phyloP scores from a whole-genome alignment of 2,888 invertebrate species.

The Noctua comes region DNA sequence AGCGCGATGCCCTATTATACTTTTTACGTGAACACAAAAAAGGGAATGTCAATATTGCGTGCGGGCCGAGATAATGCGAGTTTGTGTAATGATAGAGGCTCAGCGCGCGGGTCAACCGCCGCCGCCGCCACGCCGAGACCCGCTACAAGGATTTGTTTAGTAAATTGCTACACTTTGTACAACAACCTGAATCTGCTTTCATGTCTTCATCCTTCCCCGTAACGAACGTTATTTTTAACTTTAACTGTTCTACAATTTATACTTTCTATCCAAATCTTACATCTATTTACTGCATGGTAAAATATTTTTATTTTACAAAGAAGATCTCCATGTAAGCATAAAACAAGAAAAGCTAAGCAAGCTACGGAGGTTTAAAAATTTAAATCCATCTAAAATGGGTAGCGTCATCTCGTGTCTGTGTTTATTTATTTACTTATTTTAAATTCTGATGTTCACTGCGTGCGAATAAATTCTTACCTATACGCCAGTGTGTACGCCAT shows the following conservation, averaged over 20 bases:
- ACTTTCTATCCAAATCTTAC: not conserved
- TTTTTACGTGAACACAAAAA: conserved; percentile 73
- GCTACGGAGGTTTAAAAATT: conserved; percentile 50
- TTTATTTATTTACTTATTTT: conserved; percentile 62
- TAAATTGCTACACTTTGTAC: conserved; percentile 67
- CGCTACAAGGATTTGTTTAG: conserved; percentile 68
- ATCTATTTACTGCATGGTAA: not conserved
- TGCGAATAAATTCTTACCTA: conserved; percentile 48
- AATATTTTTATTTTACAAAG: conserved; percentile 7
- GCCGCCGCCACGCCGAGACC: conserved; percentile 46
- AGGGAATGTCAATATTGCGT: conserved; percentile 80
- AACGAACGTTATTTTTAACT: conserved; percentile 26
- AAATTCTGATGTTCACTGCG: conserved; percentile 47
- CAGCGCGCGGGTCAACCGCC: conserved; percentile 44
- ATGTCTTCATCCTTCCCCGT: conserved; percentile 59
- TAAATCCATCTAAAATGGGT: conserved; percentile 56
- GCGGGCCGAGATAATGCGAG: conserved; percentile 72
- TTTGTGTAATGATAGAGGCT: conserved; percentile 71
- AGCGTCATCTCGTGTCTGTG: conserved; percentile 48
- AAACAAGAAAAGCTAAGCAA: conserved; percentile 41
- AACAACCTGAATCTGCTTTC: conserved; percentile 58
- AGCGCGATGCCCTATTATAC: conserved; percentile 73
- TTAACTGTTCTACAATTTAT: not conserved
- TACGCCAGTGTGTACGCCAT: conserved; percentile 16
- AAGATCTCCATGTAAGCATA: conserved; percentile 18